Evolutionary conservation across 2,797 vertebrate genomes (phyloP).

Genomic region (Picus viridis): DNA sequence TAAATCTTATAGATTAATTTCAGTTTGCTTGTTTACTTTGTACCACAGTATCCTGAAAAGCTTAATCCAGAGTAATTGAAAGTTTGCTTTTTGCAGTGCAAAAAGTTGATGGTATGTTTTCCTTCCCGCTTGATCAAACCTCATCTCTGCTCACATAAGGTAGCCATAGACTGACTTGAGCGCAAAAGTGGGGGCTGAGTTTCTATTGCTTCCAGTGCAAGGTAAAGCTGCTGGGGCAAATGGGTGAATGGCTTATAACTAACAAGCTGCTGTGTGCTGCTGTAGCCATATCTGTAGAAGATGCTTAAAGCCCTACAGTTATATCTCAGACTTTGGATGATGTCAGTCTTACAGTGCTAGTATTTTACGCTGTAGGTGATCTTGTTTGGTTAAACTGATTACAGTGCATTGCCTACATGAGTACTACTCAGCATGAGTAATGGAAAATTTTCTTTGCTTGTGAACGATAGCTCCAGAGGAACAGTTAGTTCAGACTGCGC

Average conservation of each 20-base stretch:
- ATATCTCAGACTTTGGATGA: not conserved
- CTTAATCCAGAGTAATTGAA: not conserved
- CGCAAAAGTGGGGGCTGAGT: not conserved
- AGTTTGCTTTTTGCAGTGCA: not conserved
- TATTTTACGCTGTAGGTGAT: not conserved
- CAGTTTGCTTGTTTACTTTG: not conserved
- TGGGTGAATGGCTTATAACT: not conserved
- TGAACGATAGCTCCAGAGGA: conserved; percentile 3
- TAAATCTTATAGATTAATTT: not conserved
- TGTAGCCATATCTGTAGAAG: not conserved
- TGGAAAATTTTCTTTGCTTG: not conserved
- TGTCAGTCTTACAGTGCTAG: not conserved
- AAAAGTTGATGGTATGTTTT: not conserved
- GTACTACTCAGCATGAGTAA: not conserved
- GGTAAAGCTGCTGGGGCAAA: not conserved
- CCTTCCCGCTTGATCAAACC: not conserved
- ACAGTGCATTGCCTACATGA: not conserved
- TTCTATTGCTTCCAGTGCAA: not conserved
- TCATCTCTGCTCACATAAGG: not conserved
- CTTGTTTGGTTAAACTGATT: not conserved
- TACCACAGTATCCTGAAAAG: not conserved
- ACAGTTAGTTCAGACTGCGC: conserved; percentile 26
- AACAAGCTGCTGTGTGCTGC: not conserved
- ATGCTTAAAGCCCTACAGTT: rapidly evolving
- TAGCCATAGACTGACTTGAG: not conserved